Conservation (phyloP, 2,888 invertebrate species). For the Idaea biselata region DNA sequence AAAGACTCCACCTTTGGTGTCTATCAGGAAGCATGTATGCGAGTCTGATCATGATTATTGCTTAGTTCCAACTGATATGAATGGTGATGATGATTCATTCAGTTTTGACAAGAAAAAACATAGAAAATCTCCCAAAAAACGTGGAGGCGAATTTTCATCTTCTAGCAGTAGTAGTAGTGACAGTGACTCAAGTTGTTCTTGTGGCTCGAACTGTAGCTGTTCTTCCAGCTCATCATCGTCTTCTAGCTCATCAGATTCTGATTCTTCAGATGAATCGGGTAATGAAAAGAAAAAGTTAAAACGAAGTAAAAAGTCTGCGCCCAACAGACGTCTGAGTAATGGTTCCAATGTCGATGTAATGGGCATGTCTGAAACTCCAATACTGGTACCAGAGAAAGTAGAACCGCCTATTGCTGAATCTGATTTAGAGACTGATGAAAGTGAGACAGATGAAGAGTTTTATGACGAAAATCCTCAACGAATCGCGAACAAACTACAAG, state of each 20-base stretch:
- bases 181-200: conserved; percentile 88
- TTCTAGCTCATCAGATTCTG: conserved; percentile 79
- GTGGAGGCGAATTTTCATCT: conserved; percentile 79
- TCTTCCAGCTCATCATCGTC: conserved; percentile 86
- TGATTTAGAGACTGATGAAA: conserved; percentile 91
- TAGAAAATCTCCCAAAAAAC: conserved; percentile 74
- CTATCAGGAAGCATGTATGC: conserved; percentile 79
- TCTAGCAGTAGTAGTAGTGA: conserved; percentile 89
- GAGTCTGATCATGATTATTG: conserved; percentile 90
- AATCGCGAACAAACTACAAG: conserved; percentile 85
- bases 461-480: conserved; percentile 91
- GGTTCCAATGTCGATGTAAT: conserved; percentile 80
- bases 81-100: conserved; percentile 69
- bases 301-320: conserved; percentile 58
- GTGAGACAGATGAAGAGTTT: conserved; percentile 93
- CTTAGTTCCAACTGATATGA: conserved; percentile 71
- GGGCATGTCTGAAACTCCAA: conserved; percentile 72
- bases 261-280: conserved; percentile 66
- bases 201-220: conserved; percentile 92
- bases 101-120: conserved; percentile 70
- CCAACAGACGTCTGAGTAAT: conserved; percentile 63
- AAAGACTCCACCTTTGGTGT: conserved; percentile 69
- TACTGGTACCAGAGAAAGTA: conserved; percentile 68
- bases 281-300: conserved; percentile 70
- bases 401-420: conserved; percentile 88